Percentiles rank a stretch among this genome's conserved stretches.
Conservation (phyloP, 2,113 vertebrate species). For the Microtus ochrogaster region DNA sequence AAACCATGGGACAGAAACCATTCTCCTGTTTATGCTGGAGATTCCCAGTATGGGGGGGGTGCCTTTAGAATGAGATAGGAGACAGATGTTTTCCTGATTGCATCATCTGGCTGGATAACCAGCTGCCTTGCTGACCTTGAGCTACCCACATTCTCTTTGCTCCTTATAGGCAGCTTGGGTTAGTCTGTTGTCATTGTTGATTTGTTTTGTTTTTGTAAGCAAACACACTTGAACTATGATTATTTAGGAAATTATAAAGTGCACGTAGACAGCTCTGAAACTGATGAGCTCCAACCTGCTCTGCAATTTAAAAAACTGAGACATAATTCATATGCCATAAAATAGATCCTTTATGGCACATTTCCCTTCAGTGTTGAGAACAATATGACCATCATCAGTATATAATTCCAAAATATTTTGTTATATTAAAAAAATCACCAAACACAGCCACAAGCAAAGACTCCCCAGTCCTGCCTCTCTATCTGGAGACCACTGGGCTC, state of each 20-base stretch:
- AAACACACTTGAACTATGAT: background rate
- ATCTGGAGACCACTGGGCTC: background rate
- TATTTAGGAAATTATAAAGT: slow-evolving; percentile 29
- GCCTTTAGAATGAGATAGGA: background rate
- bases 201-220: background rate
- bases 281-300: background rate
- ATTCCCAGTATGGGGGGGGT: background rate
- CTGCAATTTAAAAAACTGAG: background rate
- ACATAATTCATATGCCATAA: background rate
- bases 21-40: background rate
- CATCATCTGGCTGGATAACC: background rate
- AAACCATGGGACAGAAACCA: background rate
- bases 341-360: background rate
- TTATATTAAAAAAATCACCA: background rate
- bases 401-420: slow-evolving; percentile 6
- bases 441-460: background rate
- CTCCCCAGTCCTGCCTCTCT: background rate
- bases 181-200: background rate
- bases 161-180: background rate
- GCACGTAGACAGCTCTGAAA: background rate
- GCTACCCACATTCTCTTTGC: background rate
- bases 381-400: background rate
- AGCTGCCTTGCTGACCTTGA: background rate
- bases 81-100: background rate
- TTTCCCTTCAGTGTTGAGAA: background rate